Base-by-base conservation (phyloP, 2,888 invertebrate species). In the Ceramica pisi region DNA sequence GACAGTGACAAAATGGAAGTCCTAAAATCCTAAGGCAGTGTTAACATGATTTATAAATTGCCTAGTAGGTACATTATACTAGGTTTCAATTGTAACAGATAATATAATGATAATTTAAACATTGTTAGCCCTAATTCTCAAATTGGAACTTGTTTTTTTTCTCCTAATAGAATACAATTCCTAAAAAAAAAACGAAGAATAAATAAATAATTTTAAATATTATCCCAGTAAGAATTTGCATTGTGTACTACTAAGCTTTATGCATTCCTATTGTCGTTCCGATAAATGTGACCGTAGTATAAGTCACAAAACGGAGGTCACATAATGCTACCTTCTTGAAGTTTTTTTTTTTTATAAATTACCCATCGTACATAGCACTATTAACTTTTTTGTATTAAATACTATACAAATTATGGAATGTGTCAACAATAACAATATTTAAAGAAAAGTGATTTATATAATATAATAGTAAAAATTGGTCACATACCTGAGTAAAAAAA, bases 391-490 rank as follows among this genome's bases (percentile, higher is more conserved):
- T 21, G 7, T 38, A 57, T 21, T 38, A 41, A 57, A 57, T 57
- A 57, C 38, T 21, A 38, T 38, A 38, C 35, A 38, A 38, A 38
- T 38, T 9, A 21, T 41, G 6, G 2, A 4, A 57, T 38, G 4
- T 57, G 21, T 21, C 14, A 57, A 57, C 23, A 44, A 59, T 59
- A 59, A 59, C 41, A 59, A 59, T 59, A 59, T 16, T 59, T 44
- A 44, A 41, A 44, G 59, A 59, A 59, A 59, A 59, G 41, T 41
- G 41, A 38, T 59, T 59, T 21, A 59, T 14, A 41, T n/a, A n/a
- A n/a, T n/a, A n/a, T n/a, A n/a, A 59, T 41, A n/a, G 38, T 59
- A 38, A 59, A 59, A 59, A n/a, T 57, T 57, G 38, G 57, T 57
- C 38, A 57, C 57, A 57, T 38, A 57, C 57, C 57, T 57, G 57